A percentile compares a stretch with the other conserved stretches of the same genome.
Evolutionary conservation across 2,113 vertebrate species (phyloP).

Genomic region (Naja naja): DNA sequence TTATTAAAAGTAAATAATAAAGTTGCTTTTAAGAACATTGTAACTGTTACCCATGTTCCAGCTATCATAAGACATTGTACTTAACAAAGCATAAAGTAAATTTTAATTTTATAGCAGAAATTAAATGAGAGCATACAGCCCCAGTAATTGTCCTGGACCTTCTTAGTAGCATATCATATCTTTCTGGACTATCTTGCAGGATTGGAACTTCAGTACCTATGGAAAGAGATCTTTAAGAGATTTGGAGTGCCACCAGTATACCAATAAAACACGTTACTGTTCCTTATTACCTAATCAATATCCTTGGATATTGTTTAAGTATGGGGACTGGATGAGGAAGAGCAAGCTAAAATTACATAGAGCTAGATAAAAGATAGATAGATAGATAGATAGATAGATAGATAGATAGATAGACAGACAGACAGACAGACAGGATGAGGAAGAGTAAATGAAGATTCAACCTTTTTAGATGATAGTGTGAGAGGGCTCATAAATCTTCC

Average conservation of each 20-base stretch:
- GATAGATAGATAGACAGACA: too few species aligned
- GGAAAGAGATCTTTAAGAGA: background rate
- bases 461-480: background rate
- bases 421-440: background rate
- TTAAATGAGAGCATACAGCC: background rate
- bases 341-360: background rate
- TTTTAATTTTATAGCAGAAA: background rate
- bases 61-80: background rate
- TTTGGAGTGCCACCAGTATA: background rate
- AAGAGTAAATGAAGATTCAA: background rate
- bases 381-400: too few species aligned
- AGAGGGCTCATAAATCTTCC: background rate
- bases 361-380: background rate
- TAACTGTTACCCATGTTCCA: background rate
- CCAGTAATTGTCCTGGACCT: background rate
- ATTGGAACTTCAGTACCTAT: background rate
- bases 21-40: background rate
- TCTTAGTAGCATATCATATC: background rate
- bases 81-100: background rate
- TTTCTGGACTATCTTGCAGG: background rate
- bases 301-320: background rate
- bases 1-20: background rate
- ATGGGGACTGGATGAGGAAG: background rate
- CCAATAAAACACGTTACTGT: background rate
- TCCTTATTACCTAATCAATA: background rate